Evolutionary conservation across 2,113 vertebrate genomes (phyloP).

Genomic region (Chunga burmeisteri): DNA sequence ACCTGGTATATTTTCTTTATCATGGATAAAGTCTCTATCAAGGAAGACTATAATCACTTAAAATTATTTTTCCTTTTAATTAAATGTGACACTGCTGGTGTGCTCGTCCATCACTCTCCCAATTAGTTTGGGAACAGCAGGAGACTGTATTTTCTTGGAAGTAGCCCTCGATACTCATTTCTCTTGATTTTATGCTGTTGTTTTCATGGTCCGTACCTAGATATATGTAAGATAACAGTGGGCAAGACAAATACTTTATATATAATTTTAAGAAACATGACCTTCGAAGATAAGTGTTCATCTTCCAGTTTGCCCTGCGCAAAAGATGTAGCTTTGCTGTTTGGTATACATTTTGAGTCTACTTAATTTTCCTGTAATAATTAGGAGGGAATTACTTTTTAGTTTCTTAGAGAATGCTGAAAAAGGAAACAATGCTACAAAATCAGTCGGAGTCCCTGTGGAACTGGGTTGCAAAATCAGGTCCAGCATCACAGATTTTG

Average conservation of each 20-base stretch:
- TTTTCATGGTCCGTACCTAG: neutral
- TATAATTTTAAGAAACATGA: neutral
- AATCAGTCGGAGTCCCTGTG: neutral
- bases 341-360: neutral
- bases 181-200: neutral
- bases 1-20: neutral
- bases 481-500: neutral
- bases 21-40: neutral
- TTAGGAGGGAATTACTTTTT: neutral
- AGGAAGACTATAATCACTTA: neutral
- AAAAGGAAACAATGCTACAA: neutral
- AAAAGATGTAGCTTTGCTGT: neutral
- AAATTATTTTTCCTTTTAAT: conserved; percentile 21
- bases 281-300: neutral
- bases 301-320: neutral
- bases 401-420: neutral
- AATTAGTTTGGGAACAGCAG: neutral
- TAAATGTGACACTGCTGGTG: neutral
- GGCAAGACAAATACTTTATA: neutral
- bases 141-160: neutral
- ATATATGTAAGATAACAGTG: neutral
- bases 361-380: neutral
- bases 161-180: neutral
- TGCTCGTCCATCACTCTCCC: neutral
- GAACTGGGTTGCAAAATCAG: neutral